Evolutionary conservation across 2,888 invertebrate genomes (phyloP).

Genomic region (Patella caerulea): DNA sequence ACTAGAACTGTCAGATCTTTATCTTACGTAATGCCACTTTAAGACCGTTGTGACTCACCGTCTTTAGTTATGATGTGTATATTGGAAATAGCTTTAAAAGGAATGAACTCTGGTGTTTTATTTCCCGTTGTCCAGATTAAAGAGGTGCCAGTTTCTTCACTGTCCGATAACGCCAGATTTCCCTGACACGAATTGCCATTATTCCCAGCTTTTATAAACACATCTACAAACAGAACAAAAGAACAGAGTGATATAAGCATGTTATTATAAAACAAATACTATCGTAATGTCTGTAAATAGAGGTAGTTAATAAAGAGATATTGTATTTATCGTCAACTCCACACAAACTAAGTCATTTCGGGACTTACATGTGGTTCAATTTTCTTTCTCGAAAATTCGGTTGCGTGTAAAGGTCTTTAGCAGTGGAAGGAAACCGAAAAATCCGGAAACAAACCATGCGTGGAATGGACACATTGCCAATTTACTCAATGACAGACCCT

Average conservation of each 20-base stretch:
- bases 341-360: background rate
- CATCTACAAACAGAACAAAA: background rate
- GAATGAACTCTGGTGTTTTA: background rate
- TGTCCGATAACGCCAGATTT: background rate
- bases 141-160: background rate
- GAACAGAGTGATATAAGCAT: background rate
- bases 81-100: background rate
- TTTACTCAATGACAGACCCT: no score
- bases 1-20: no score
- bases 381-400: background rate
- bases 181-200: background rate
- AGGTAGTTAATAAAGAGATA: no score
- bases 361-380: background rate
- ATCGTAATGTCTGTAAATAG: no score
- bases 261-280: no score
- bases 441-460: no score
- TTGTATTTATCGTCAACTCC: no score
- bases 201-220: background rate
- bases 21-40: no score
- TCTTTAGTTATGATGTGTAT: background rate
- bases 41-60: no score
- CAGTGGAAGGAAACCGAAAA: no score
- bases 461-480: no score
- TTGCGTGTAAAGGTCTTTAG: no score
- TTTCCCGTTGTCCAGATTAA: background rate